Base-by-base conservation (phyloP, 1,140 invertebrate genomes). In the Laupala kohalensis region DNA sequence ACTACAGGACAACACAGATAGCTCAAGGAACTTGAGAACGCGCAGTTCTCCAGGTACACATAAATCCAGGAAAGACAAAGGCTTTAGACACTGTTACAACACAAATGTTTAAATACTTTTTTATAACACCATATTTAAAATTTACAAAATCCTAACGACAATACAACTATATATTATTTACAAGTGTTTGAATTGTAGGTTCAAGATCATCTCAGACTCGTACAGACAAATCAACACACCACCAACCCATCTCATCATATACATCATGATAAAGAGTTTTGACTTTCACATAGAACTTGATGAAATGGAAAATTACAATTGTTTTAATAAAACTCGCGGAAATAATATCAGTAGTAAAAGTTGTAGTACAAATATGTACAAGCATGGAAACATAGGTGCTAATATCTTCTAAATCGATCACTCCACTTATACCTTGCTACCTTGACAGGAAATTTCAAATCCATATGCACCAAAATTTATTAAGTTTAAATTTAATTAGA, bases 151-250 rank as follows among this genome's bases (percentile, higher is more conserved):
- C 75, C 77, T 77, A 76, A 74, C 78, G 77, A 75, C 72, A 68
- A 71, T 66, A 68, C 77, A 64, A 75, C 75, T 77, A 76, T 73
- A 77, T 76, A 78, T 76, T 77, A n/a, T n/a, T 76, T 76, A 76
- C 75, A 72, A 72, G 71, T 74, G 76, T 75, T 71, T 75, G 74
- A 77, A 74, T 72, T 76, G 74, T 77, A 76, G 25, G 73, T 73
- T 72, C 72, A 74, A 74, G 71, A 73, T 75, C 74, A 71, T 65
- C 73, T 71, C 75, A 76, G 75, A 74, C 71, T 70, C 65, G 75
- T 77, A 74, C 73, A 73, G 73, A 73, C 75, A 73, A 72, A 73
- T 71, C 70, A 68, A 70, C 25, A 72, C 53, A 64, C 25, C 27
- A 15, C 23, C 37, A 67, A 68, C 63, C 37, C 25, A 67, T 29